These are phyloP conservation scores for Huso huso DNA, from an alignment of 2,797 vertebrate genomes.

Conservation along the genomic window DNA sequence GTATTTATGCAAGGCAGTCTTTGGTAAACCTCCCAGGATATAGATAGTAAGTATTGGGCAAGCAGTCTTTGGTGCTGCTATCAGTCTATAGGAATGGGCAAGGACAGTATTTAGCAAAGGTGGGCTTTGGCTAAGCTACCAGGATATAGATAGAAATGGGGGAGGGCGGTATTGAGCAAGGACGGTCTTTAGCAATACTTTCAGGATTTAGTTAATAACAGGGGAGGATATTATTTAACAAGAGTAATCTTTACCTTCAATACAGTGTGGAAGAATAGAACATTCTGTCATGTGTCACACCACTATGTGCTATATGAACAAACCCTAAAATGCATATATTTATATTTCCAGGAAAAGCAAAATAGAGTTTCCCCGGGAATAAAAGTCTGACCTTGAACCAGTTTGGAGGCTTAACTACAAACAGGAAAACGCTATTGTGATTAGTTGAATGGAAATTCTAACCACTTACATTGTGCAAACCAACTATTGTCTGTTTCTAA, in stretches of 20 bases:
- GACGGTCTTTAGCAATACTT: too few species aligned
- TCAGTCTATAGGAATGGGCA: too few species aligned
- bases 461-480: neutral
- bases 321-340: neutral
- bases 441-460: neutral
- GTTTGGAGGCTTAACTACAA: neutral
- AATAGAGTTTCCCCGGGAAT: neutral
- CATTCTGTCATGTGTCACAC: neutral
- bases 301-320: neutral
- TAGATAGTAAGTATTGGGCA: too few species aligned
- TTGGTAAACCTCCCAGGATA: too few species aligned
- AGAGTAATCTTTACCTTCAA: neutral
- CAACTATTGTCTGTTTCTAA: conserved; percentile 1
- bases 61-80: too few species aligned
- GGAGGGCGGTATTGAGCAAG: too few species aligned
- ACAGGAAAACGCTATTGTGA: neutral
- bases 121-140: too few species aligned
- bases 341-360: neutral
- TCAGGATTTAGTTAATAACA: too few species aligned
- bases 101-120: too few species aligned
- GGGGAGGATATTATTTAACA: too few species aligned
- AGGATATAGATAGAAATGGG: too few species aligned
- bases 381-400: conserved; percentile 1
- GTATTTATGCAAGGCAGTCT: too few species aligned
- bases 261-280: neutral